phyloP scores from a whole-genome alignment of 2,888 invertebrate species.

The Oscheius sp. region DNA sequence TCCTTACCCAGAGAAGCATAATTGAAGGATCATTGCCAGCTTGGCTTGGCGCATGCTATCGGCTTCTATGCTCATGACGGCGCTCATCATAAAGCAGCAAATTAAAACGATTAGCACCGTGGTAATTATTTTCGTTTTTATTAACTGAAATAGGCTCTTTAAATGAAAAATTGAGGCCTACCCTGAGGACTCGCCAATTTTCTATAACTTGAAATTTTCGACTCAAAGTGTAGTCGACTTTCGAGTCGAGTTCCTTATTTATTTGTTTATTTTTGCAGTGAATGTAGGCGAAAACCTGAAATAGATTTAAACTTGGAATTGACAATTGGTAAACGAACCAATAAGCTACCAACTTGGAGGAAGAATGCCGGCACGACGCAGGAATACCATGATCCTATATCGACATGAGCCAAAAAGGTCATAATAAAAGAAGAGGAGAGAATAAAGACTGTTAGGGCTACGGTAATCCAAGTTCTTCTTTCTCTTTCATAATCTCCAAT shows the following conservation, averaged over 20 bases:
- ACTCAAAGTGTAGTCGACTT: slow-evolving; percentile 15
- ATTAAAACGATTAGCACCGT: slow-evolving; percentile 3
- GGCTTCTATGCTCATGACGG: not conserved
- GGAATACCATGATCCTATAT: slow-evolving; percentile 3
- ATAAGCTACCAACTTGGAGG: not conserved
- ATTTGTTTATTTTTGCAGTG: slow-evolving; percentile 3
- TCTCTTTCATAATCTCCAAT: slow-evolving; percentile 22
- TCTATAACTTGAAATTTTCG: slow-evolving; percentile 2
- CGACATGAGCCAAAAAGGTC: slow-evolving; percentile 7
- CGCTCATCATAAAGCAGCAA: slow-evolving; percentile 13
- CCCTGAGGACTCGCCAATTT: slow-evolving; percentile 8
- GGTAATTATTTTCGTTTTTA: slow-evolving; percentile 13
- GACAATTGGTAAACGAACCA: not conserved
- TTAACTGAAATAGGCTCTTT: not conserved
- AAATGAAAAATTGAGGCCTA: not conserved
- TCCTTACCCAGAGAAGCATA: slow-evolving; percentile 14
- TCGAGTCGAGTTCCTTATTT: slow-evolving; percentile 9
- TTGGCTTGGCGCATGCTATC: not conserved
- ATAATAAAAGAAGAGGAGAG: slow-evolving; percentile 12
- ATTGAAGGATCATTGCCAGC: slow-evolving; percentile 6
- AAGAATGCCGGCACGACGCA: slow-evolving; percentile 10
- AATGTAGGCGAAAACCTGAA: slow-evolving; percentile 15
- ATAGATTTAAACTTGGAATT: not conserved
- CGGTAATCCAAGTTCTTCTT: slow-evolving; percentile 12
- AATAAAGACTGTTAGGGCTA: not conserved